phyloP scores from a whole-genome alignment of 2,113 vertebrate species.

The Pluvianellus socialis region DNA sequence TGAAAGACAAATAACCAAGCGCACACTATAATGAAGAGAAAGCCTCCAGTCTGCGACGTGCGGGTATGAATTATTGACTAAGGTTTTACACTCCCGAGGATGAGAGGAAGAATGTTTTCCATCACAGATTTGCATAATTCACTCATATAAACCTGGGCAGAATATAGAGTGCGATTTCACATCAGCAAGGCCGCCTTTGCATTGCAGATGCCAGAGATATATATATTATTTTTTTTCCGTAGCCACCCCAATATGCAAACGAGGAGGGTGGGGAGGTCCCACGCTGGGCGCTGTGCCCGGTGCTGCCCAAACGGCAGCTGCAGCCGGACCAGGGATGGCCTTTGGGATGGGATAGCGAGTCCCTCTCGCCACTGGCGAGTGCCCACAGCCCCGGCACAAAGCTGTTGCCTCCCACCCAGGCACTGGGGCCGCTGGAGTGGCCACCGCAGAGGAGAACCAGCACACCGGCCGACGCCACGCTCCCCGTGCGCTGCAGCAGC shows the following conservation, averaged over 20 bases:
- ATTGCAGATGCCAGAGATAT: conserved; percentile 32
- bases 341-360: rapidly evolving
- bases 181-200: conserved; percentile 50
- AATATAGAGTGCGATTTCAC: conserved; percentile 71
- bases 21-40: conserved; percentile 79
- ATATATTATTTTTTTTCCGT: neutral
- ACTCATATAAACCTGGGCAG: conserved; percentile 78
- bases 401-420: neutral
- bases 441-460: neutral
- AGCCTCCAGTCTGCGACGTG: conserved; percentile 77
- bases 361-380: neutral
- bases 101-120: conserved; percentile 81
- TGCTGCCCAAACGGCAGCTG: neutral
- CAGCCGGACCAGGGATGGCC: neutral
- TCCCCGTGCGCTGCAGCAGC: neutral
- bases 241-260: neutral
- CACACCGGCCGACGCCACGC: no score
- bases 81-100: conserved; percentile 82
- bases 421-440: neutral
- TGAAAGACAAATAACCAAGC: conserved; percentile 78
- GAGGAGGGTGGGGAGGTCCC: rapidly evolving
- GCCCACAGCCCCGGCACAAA: neutral
- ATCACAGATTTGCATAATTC: conserved; percentile 84
- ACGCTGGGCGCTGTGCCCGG: rapidly evolving
- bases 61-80: conserved; percentile 83